Percentiles rank a stretch among this genome's conserved stretches.
phyloP scores from a whole-genome alignment of 1,140 invertebrate genomes.

The Bilobella aurantiaca region DNA sequence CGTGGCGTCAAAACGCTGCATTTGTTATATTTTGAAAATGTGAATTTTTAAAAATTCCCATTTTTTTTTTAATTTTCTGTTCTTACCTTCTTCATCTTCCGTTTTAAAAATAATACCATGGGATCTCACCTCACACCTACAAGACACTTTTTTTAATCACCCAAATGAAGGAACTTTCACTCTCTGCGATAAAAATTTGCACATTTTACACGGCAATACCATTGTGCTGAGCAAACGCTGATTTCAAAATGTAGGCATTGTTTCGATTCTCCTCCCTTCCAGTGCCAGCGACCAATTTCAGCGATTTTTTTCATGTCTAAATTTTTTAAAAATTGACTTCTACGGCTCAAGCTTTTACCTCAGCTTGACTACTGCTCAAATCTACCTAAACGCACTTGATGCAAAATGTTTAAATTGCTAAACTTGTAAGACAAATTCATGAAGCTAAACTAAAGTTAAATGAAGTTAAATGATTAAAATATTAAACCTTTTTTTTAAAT shows the following conservation, averaged over 20 bases:
- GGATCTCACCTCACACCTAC: constrained; percentile 78
- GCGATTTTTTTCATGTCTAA: constrained; percentile 46
- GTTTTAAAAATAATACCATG: constrained; percentile 47
- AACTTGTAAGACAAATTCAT: too few species aligned
- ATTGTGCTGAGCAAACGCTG: constrained; percentile 84
- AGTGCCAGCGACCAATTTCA: constrained; percentile 66
- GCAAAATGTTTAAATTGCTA: too few species aligned
- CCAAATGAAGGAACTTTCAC: constrained; percentile 81
- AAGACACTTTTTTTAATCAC: constrained; percentile 56
- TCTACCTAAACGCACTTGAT: constrained; percentile 51
- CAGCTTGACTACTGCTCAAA: constrained; percentile 42
- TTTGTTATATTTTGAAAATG: too few species aligned
- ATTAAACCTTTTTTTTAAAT: too few species aligned
- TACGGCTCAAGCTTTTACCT: constrained; percentile 14
- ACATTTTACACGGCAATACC: constrained; percentile 50
- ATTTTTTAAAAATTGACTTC: constrained; percentile 28
- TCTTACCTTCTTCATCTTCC: not conserved
- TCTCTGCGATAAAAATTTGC: constrained; percentile 64
- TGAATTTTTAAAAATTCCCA: too few species aligned
- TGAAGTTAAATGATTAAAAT: not conserved
- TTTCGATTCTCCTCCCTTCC: constrained; percentile 86
- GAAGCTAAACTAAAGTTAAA: not conserved
- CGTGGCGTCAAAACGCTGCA: too few species aligned
- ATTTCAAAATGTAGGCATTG: constrained; percentile 73
- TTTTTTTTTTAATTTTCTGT: too few species aligned